Evolutionary conservation across 2,797 vertebrate species (phyloP), one percentile per base, ranked within the genome.

Genomic region (Hippopotamyrus pictus): DNA sequence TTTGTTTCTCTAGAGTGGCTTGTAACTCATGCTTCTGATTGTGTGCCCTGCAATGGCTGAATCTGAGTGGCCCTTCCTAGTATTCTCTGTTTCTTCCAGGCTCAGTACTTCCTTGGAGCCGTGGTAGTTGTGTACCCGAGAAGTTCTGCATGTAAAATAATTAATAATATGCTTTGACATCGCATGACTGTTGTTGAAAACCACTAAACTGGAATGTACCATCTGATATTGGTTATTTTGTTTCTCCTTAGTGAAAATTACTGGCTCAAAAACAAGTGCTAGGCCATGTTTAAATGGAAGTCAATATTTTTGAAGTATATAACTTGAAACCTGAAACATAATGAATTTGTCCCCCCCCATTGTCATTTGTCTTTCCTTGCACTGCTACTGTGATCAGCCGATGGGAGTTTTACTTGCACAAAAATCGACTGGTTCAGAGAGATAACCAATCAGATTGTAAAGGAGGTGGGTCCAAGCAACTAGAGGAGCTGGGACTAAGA

Each of bases 301-400:
- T 57, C 12, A 54, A 29, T 57, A 11, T 8, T 29, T 54, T 41
- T 76, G 0, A 44, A 89, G 41, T 14, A 48, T 69, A 19, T 85
- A 25, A 86, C 12, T 29, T 19, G 54, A 85, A 53, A 22, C 73
- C 73, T 93, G 92, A 92, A 92, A 93, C 93, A 92, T 92, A 86
- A 86, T 33, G 29, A 12, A 41, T 86, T 29, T 53, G 22, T 53
- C 8, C 14, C 12, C 25, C 25, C 33, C 33, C 2, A n/a, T 54
- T 29, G 84, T 12, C 53, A 59, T 59, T 41, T 59, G 17, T 37
- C 53, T 19, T 33, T 57, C 48, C 84, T 57, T 54, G 7, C 33
- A 41, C 85, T 57, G 85, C 11, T 41, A 11, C 29, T 59, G 14
- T 59, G 17, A 59, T 44, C 11, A 22, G 14, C 29, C 29, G 17